These are phyloP conservation scores for Dryobates pubescens DNA, from an alignment of 2,797 vertebrate genomes.

Conservation along the genomic window DNA sequence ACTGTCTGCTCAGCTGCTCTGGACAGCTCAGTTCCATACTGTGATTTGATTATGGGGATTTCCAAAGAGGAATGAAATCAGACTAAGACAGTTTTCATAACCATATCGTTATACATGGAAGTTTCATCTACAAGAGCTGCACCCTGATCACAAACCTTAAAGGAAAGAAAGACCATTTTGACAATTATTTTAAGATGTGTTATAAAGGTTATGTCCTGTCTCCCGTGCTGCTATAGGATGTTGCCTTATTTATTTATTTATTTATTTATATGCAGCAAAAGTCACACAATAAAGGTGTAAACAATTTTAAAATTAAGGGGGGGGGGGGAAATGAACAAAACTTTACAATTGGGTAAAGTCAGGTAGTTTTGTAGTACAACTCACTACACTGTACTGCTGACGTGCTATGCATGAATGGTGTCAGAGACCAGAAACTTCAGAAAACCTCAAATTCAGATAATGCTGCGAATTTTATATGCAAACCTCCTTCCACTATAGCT, in stretches of 20 bases:
- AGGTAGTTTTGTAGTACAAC: neutral
- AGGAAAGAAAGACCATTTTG: too few species aligned
- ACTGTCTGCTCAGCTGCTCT: neutral
- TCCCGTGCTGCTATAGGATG: too few species aligned
- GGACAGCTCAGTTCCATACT: neutral
- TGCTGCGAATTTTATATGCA: neutral
- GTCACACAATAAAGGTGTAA: neutral
- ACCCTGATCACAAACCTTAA: neutral
- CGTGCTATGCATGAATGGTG: neutral
- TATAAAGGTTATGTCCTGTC: too few species aligned
- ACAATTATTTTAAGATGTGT: too few species aligned
- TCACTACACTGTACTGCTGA: accelerated
- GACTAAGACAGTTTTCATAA: neutral
- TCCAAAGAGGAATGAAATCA: neutral
- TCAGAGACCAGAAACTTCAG: neutral
- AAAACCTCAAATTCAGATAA: neutral
- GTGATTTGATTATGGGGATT: neutral
- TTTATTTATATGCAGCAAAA: neutral
- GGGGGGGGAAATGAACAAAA: neutral
- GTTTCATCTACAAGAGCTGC: neutral
- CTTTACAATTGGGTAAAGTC: accelerated
- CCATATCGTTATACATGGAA: neutral
- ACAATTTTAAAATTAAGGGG: neutral
- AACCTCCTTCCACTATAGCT: neutral
- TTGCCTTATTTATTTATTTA: too few species aligned